phyloP scores from a whole-genome alignment of 1,140 invertebrate species.

The Drosophila takahashii region DNA sequence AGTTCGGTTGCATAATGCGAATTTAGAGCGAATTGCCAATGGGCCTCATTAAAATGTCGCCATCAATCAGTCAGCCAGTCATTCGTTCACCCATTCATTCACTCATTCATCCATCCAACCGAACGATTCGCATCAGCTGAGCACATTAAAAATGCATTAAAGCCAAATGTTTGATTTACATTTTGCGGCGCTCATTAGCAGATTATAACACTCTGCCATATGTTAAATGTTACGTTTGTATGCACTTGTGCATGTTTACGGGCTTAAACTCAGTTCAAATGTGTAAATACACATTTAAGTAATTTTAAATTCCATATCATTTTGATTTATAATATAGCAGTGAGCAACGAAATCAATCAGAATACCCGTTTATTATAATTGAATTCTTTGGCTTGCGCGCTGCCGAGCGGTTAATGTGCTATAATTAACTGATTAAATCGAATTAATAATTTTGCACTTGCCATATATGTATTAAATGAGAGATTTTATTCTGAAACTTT shows the following conservation, averaged over 20 bases:
- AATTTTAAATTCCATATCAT: background rate
- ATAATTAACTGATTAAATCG: constrained; percentile 37
- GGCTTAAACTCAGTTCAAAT: constrained; percentile 1
- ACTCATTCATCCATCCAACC: constrained; percentile 1
- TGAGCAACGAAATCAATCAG: background rate
- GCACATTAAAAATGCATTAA: constrained; percentile 55
- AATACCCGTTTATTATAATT: constrained; percentile 13
- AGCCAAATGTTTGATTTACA: constrained; percentile 60
- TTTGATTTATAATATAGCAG: too few relatives aligned
- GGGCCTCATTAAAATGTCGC: constrained; percentile 43
- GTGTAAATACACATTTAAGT: constrained; percentile 9
- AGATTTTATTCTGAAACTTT: background rate
- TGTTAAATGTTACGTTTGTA: background rate
- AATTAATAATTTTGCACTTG: constrained; percentile 25
- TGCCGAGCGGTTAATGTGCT: constrained; percentile 6
- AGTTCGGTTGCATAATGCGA: constrained; percentile 50
- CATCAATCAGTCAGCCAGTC: constrained; percentile 52
- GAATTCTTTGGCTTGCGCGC: constrained; percentile 3
- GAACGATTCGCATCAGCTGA: constrained; percentile 29
- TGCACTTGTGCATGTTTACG: background rate
- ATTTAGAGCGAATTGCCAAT: constrained; percentile 36
- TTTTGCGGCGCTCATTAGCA: constrained; percentile 35
- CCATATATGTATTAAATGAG: background rate
- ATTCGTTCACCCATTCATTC: constrained; percentile 32
- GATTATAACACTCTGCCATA: constrained; percentile 19